Percentiles rank a stretch among this genome's conserved stretches.
phyloP scores from a whole-genome alignment of 2,888 invertebrate species.

The Drosophila engyochracea region DNA sequence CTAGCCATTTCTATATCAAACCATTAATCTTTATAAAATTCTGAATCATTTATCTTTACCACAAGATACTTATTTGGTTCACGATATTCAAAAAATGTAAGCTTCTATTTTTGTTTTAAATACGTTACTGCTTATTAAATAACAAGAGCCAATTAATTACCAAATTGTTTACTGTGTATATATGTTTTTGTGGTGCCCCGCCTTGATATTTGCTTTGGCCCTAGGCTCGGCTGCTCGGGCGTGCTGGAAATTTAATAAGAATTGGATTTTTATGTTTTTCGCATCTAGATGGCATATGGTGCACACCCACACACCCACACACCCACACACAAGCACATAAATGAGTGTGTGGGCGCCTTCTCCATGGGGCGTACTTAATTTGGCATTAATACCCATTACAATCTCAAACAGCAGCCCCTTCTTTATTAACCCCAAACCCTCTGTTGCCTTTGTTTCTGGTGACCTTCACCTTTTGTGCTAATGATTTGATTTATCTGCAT shows the following conservation, averaged over 20 bases:
- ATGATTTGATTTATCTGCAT: constrained; percentile 74
- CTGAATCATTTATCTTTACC: neutral
- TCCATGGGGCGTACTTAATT: constrained; percentile 64
- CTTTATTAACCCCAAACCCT: neutral
- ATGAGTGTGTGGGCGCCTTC: constrained; percentile 29
- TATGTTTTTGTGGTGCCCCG: constrained; percentile 16
- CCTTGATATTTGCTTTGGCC: constrained; percentile 37
- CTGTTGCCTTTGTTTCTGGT: neutral
- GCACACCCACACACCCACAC: constrained; percentile 18
- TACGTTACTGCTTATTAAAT: neutral
- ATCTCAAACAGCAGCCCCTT: constrained; percentile 19
- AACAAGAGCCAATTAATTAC: neutral
- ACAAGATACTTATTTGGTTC: neutral
- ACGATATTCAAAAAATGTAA: neutral
- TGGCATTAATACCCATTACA: constrained; percentile 54
- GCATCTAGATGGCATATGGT: constrained; percentile 63
- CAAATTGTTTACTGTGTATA: constrained; percentile 8
- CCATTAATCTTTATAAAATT: neutral
- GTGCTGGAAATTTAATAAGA: constrained; percentile 78
- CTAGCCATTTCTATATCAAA: neutral
- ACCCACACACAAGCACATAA: neutral
- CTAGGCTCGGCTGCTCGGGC: constrained; percentile 56
- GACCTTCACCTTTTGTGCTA: constrained; percentile 63
- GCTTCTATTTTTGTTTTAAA: neutral
- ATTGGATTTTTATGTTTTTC: constrained; percentile 77